Evolutionary conservation across 2,113 vertebrate species (phyloP), one percentile per base, ranked within the genome.

Genomic region (Oxyruncus cristatus): DNA sequence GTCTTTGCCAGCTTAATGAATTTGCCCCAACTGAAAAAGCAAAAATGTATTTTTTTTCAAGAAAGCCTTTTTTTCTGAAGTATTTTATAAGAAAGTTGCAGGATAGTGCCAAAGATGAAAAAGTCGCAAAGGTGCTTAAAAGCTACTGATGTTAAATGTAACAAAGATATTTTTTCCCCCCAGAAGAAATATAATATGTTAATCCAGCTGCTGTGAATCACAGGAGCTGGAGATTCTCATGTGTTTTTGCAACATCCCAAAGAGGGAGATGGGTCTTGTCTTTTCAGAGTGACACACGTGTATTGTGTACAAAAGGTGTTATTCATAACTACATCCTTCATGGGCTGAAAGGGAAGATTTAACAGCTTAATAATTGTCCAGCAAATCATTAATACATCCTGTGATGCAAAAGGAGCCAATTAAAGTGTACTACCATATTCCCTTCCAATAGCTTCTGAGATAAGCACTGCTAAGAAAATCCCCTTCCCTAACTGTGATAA

Each of bases 321-420:
- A 67, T 41, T 84, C 9, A 8, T 92, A 93, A 92, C 88, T 84
- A 78, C 89, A 91, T 89, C 76, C 91, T 93, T 70, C 86, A 92
- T 3, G 27, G 83, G 42, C 72, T 89, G 76, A 55, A 55, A 10
- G 55, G 35, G 65, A 71, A 86, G 91, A 77, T 91, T 84, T 84
- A 89, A 91, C 42, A 91, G 61, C 47, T 95, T 93, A 77, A 92
- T 95, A 87, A 93, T 70, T 86, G 73, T 88, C 83, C 76, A 81
- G 67, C 93, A 96, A 94, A 92, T 86, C 90, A 86, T 94, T 95
- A 96, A 74, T 76, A 74, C 39, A 81, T 68, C 61, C 81, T 74
- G 59, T 78, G 79, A 84, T 94, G 86, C 88, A 89, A 88, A 93
- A 94, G 90, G 33, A 92, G 47, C n/a, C 76, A 92, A 94, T 93